A percentile compares a stretch with the other conserved stretches of the same genome.
Evolutionary conservation across 2,797 vertebrate species (phyloP).

Genomic region (Streptopelia turtur): DNA sequence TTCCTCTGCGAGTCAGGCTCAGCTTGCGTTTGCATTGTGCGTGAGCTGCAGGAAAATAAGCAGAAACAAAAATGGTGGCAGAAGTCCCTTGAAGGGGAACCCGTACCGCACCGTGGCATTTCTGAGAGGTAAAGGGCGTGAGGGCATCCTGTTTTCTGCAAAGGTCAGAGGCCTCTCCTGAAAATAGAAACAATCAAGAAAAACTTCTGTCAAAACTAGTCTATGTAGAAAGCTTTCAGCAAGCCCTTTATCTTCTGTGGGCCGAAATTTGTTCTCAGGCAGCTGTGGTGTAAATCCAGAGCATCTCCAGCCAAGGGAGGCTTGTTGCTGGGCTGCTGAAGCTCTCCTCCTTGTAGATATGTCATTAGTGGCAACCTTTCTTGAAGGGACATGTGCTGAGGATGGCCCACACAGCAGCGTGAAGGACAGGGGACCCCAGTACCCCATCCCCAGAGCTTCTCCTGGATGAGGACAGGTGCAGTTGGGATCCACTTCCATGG

Average conservation of each 20-base stretch:
- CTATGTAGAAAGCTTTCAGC: background rate
- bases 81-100: background rate
- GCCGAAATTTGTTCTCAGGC: background rate
- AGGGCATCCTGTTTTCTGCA: background rate
- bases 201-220: background rate
- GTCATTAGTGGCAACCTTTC: background rate
- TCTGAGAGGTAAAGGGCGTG: background rate
- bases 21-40: background rate
- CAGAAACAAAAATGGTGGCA: background rate
- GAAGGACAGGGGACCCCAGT: background rate
- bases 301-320: background rate
- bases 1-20: background rate
- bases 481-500: background rate
- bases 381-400: background rate
- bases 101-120: rapidly evolving
- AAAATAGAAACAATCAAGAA: background rate
- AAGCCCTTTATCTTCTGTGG: background rate
- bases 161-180: background rate
- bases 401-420: background rate
- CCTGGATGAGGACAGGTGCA: background rate
- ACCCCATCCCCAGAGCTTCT: background rate
- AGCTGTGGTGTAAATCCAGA: background rate
- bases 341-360: background rate
- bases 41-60: background rate
- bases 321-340: background rate